Percentiles rank a stretch among this genome's conserved stretches.
Evolutionary conservation across 2,888 invertebrate species (phyloP).

Genomic region (Meloe dianella): DNA sequence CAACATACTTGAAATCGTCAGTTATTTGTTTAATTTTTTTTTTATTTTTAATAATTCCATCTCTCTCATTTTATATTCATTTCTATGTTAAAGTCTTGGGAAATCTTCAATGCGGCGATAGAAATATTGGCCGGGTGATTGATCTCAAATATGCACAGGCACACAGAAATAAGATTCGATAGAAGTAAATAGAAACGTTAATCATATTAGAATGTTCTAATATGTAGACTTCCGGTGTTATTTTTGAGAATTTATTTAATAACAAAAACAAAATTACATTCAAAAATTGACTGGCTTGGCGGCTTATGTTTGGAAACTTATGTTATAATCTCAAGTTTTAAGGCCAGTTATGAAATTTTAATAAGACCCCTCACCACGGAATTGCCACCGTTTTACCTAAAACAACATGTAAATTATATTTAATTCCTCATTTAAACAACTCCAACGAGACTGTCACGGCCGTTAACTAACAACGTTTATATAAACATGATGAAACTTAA

Average conservation of each 20-base stretch:
- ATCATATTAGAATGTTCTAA: background rate
- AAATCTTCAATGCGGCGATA: slow-evolving; percentile 24
- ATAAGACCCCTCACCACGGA: slow-evolving; percentile 27
- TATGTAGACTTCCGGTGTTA: too few relatives aligned
- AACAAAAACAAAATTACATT: too few relatives aligned
- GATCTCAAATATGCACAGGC: slow-evolving; percentile 19
- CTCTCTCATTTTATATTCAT: background rate
- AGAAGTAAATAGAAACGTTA: background rate
- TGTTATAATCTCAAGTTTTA: background rate
- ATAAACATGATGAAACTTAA: slow-evolving; percentile 32
- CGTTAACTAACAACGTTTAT: slow-evolving; percentile 24
- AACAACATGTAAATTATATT: slow-evolving; percentile 27
- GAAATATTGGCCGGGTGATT: slow-evolving; percentile 26
- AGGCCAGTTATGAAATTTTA: slow-evolving; percentile 13
- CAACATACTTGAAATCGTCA: slow-evolving; percentile 31
- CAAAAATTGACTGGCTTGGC: background rate
- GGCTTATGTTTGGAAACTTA: background rate
- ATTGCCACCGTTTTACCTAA: slow-evolving; percentile 28
- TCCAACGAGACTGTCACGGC: slow-evolving; percentile 32
- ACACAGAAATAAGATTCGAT: background rate
- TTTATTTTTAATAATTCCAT: slow-evolving; percentile 18
- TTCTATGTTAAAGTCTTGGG: slow-evolving; percentile 20
- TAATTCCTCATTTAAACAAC: slow-evolving; percentile 30
- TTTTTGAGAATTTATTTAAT: too few relatives aligned
- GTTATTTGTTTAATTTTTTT: slow-evolving; percentile 30